Evolutionary conservation across 2,888 invertebrate species (phyloP).

Genomic region (Zele albiditarsus): DNA sequence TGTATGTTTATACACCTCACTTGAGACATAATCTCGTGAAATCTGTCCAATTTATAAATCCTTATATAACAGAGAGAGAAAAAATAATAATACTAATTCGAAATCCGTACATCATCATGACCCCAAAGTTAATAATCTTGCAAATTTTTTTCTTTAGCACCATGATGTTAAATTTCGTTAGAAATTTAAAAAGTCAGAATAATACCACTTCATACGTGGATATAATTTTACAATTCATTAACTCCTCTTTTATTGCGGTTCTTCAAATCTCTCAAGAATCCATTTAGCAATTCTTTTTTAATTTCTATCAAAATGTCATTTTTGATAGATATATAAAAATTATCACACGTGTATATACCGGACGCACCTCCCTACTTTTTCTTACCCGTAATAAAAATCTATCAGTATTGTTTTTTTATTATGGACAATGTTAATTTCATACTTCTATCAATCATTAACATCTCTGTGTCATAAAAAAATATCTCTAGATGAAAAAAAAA

Average conservation of each 20-base stretch:
- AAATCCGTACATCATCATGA: not conserved
- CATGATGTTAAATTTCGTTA: not conserved
- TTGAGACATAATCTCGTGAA: not conserved
- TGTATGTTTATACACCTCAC: not conserved
- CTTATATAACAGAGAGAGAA: not conserved
- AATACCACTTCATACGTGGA: not conserved
- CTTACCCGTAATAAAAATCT: not conserved
- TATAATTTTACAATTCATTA: not conserved
- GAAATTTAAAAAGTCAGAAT: not conserved
- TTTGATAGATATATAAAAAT: not conserved
- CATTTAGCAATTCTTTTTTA: not conserved
- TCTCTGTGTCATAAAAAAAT: not conserved
- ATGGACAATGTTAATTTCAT: not conserved
- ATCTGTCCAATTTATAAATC: not conserved
- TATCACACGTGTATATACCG: not conserved
- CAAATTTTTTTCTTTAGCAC: not conserved
- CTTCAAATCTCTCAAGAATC: not conserved
- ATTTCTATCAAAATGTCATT: not conserved
- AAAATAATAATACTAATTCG: not conserved
- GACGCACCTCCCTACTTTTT: not conserved
- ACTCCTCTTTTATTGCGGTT: not conserved
- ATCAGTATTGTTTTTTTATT: no score
- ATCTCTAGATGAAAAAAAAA: not conserved
- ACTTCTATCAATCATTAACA: not conserved
- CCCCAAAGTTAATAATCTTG: not conserved